Base-by-base conservation (phyloP, 2,797 vertebrate species). In the Decapterus maruadsi region DNA sequence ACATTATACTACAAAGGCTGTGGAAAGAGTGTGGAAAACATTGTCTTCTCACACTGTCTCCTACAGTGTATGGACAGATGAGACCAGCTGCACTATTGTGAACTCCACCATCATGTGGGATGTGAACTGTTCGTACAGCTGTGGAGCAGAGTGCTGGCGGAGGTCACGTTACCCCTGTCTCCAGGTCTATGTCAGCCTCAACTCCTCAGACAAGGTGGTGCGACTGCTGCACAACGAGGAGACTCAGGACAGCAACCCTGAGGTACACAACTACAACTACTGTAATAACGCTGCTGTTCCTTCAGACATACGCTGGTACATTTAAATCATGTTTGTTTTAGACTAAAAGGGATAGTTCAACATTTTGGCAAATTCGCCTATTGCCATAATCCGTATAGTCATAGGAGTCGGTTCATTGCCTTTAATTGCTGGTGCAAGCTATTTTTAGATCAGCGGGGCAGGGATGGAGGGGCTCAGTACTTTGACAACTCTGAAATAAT, bases 41-140 rank as follows among this genome's bases (percentile, higher is more conserved):
- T 1, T 20, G 0, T 63, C 20, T 65, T 16, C 54, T n/a, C n/a
- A n/a, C n/a, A n/a, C n/a, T n/a, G n/a, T n/a, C n/a, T 45, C 68
- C 38, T 22, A 0, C 77, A 99, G 98, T 8, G 94, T 97, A 67
- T 99, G 97, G 97, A 98, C 96, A 0, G 96, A 96, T 64, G 96
- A 97, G 84, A 89, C 95, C 1, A 96, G 94, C 63, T 99, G 97
- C 83, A 95, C 95, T 0, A 90, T 99, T 34, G 88, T 99, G 72
- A 99, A 99, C 16, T 93, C 94, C 16, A 97, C 95, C 77, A 95
- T 98, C 67, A 94, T 96, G 38, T 95, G 96, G 87, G 96, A 96
- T 13, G 96, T 97, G 53, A 98, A 97, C 92, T 99, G 97, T 82
- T 97, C 96, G 0, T 98, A 97, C 92, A 96, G 94, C 93, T 99